These are phyloP conservation scores for Pseudolycoriella hygida DNA, from an alignment of 2,888 invertebrate species.

Conservation along the genomic window DNA sequence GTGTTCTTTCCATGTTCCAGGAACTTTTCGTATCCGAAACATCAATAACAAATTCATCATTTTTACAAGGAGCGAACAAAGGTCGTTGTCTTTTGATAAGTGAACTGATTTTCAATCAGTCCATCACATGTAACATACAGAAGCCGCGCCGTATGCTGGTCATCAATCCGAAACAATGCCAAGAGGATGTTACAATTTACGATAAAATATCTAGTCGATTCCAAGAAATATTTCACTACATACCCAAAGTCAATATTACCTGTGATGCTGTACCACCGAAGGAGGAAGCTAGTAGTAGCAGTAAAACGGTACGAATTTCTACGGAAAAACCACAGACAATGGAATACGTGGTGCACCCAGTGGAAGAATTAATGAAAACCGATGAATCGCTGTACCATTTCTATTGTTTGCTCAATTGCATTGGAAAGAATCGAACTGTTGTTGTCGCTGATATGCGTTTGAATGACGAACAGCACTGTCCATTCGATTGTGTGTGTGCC, in stretches of 20 bases:
- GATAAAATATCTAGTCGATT: background rate
- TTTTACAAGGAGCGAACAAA: too few relatives aligned
- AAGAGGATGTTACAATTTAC: constrained; percentile 1
- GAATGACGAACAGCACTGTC: background rate
- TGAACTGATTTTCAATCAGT: constrained; percentile 29
- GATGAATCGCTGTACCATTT: constrained; percentile 22
- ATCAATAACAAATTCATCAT: too few relatives aligned
- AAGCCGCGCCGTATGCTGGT: constrained; percentile 22
- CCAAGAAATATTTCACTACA: constrained; percentile 2
- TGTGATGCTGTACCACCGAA: background rate
- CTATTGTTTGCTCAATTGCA: constrained; percentile 21
- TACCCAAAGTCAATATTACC: background rate
- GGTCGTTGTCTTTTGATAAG: constrained; percentile 32
- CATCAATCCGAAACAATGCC: constrained; percentile 1
- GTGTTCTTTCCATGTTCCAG: too few relatives aligned
- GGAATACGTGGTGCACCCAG: background rate
- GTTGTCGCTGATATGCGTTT: background rate
- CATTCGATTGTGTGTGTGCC: background rate
- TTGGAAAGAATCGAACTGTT: background rate
- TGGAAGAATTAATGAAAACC: constrained; percentile 18
- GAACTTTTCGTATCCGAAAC: background rate
- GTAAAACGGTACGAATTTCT: background rate
- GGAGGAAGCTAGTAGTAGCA: too few relatives aligned
- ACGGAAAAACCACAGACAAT: background rate
- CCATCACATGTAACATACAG: constrained; percentile 15